Conservation (phyloP, 2,113 vertebrate species). For the Trachemys scripta region DNA sequence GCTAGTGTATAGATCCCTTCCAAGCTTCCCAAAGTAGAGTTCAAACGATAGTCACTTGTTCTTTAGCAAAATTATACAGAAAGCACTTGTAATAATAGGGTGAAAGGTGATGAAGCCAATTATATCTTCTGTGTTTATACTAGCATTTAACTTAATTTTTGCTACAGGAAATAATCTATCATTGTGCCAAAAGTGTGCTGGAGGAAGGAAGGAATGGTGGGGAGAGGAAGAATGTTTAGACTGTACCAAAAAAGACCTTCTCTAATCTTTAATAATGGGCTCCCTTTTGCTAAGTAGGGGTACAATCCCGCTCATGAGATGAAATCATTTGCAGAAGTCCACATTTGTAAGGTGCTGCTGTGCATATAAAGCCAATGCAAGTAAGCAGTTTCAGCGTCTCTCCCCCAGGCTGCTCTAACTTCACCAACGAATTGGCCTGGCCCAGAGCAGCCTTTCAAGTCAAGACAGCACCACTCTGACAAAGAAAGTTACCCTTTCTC, state of each 20-base stretch:
- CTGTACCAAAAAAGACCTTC: background rate
- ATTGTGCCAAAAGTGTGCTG: background rate
- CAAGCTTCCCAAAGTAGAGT: background rate
- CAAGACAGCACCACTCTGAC: background rate
- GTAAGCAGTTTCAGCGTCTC: background rate
- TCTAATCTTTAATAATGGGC: slow-evolving; percentile 1
- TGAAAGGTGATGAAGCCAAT: slow-evolving; percentile 11
- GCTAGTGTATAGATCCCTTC: slow-evolving; percentile 18
- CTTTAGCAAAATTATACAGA: background rate
- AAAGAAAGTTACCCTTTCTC: background rate
- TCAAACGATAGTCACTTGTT: background rate
- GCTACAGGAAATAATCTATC: slow-evolving; percentile 57
- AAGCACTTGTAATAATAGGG: background rate
- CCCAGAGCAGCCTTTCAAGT: background rate
- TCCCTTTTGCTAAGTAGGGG: background rate
- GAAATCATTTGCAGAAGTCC: background rate
- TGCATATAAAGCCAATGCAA: background rate
- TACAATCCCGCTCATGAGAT: background rate
- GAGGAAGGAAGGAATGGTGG: slow-evolving; percentile 53
- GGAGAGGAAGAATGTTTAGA: slow-evolving; percentile 45
- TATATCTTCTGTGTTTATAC: background rate
- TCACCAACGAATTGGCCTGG: background rate
- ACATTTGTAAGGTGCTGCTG: background rate
- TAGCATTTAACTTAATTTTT: slow-evolving; percentile 41
- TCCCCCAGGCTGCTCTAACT: background rate